A percentile compares a stretch with the other conserved stretches of the same genome.
phyloP scores from a whole-genome alignment of 30 jellyfish, hydroid and myxozoan genomes.

The Aurelia aurita complex sp. Pacific region DNA sequence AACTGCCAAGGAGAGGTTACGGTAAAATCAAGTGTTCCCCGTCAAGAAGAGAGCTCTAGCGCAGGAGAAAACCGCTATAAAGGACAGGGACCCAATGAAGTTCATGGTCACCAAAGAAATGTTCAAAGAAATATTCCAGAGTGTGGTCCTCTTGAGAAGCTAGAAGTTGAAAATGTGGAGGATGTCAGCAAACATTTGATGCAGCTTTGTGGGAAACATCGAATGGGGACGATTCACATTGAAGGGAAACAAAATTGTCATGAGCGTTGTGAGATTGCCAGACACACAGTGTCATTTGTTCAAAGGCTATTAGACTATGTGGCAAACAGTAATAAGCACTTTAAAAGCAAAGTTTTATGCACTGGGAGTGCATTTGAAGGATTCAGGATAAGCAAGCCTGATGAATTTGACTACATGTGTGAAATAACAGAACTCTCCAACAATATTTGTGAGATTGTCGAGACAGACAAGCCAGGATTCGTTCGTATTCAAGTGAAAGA shows the following conservation, averaged over 20 bases:
- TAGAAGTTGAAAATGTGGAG: background rate
- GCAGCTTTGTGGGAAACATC: background rate
- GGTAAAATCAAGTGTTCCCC: too few species aligned
- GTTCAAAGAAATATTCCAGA: background rate
- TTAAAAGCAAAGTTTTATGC: background rate
- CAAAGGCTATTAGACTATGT: background rate
- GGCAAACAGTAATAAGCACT: background rate
- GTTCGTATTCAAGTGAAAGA: conserved; percentile 14
- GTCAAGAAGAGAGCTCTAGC: too few species aligned
- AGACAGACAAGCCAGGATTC: conserved; percentile 21
- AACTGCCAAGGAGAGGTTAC: too few species aligned
- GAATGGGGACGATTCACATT: conserved; percentile 13
- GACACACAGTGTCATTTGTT: background rate
- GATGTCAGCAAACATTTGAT: conserved; percentile 3
- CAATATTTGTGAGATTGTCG: background rate
- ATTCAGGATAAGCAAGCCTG: conserved; percentile 29
- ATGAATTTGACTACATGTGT: conserved; percentile 26
- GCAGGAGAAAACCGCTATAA: too few species aligned
- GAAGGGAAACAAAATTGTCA: conserved; percentile 6
- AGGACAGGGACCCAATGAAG: background rate
- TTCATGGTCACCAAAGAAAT: background rate
- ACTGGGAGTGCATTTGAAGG: conserved; percentile 45
- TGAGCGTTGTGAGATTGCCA: conserved; percentile 32
- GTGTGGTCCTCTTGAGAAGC: background rate
- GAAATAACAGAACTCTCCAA: background rate